These are phyloP conservation scores for Nesidiocoris tenuis DNA, from an alignment of 2,888 invertebrate species.

Conservation along the genomic window DNA sequence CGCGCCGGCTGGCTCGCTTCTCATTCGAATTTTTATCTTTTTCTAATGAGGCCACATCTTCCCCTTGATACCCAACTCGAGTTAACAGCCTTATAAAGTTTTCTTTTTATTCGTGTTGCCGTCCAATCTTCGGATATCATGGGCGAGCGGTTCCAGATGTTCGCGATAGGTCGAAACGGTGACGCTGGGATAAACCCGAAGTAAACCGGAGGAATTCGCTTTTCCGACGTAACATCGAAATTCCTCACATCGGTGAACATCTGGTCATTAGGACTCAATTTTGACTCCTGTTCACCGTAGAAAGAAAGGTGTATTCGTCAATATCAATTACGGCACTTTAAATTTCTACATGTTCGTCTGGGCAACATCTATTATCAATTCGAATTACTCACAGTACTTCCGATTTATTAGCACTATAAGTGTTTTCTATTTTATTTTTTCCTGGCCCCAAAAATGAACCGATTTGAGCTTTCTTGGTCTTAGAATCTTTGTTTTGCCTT, in stretches of 20 bases:
- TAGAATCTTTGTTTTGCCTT: too few species aligned
- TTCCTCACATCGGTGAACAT: neutral
- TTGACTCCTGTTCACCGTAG: too few species aligned
- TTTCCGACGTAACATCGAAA: neutral
- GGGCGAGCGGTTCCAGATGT: neutral
- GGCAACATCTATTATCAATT: too few species aligned
- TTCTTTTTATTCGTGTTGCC: conserved; percentile 2
- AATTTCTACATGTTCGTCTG: too few species aligned
- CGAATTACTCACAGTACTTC: too few species aligned
- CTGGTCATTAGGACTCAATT: conserved; percentile 16
- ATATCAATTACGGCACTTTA: too few species aligned
- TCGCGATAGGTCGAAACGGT: neutral
- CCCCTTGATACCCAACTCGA: conserved; percentile 5
- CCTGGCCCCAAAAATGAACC: too few species aligned
- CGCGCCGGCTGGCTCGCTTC: conserved; percentile 10
- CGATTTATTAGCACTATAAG: too few species aligned
- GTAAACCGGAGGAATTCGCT: neutral
- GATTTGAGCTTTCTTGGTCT: too few species aligned
- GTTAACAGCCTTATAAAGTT: conserved; percentile 14
- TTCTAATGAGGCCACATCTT: conserved; percentile 24
- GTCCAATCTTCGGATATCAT: neutral
- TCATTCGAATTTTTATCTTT: conserved; percentile 19
- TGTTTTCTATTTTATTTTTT: too few species aligned
- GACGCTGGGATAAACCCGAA: neutral
- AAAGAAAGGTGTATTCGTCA: too few species aligned